Conservation (phyloP, 2,888 invertebrate genomes). For the Acronicta alni region DNA sequence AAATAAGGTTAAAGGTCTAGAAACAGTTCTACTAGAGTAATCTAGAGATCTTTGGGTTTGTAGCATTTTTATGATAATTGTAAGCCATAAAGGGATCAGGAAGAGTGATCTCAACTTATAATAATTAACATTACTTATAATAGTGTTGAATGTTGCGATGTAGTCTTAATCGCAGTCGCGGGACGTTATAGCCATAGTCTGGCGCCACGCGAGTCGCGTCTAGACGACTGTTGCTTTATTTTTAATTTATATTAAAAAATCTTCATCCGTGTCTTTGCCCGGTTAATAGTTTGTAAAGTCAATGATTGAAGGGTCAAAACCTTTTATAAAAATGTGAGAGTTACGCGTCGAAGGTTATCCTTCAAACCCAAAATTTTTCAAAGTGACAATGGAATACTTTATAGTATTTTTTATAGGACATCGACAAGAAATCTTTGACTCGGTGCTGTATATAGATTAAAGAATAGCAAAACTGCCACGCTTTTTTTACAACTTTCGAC, state of each 20-base stretch:
- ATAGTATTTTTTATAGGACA: too few species aligned
- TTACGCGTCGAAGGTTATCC: too few species aligned
- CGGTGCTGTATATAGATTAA: not conserved
- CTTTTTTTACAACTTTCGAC: constrained; percentile 19
- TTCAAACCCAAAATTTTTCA: too few species aligned
- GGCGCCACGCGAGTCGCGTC: constrained; percentile 66
- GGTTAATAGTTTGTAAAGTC: not conserved
- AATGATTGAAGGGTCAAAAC: not conserved
- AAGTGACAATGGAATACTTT: too few species aligned
- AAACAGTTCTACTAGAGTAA: too few species aligned
- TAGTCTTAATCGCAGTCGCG: constrained; percentile 58
- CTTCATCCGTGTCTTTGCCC: not conserved
- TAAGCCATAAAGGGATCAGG: constrained; percentile 47
- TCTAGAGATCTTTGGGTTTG: too few species aligned
- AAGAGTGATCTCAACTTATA: constrained; percentile 66
- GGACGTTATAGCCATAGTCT: constrained; percentile 55
- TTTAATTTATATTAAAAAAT: constrained; percentile 60
- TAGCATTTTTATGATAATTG: not conserved
- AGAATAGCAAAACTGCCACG: not conserved
- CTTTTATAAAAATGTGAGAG: too few species aligned
- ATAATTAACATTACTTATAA: constrained; percentile 21
- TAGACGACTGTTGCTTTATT: constrained; percentile 67
- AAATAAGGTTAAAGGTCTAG: too few species aligned
- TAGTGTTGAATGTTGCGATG: constrained; percentile 58
- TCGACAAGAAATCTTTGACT: too few species aligned